These are phyloP conservation scores for Gortyna flavago DNA, from an alignment of 2,888 invertebrate genomes.

Conservation along the genomic window DNA sequence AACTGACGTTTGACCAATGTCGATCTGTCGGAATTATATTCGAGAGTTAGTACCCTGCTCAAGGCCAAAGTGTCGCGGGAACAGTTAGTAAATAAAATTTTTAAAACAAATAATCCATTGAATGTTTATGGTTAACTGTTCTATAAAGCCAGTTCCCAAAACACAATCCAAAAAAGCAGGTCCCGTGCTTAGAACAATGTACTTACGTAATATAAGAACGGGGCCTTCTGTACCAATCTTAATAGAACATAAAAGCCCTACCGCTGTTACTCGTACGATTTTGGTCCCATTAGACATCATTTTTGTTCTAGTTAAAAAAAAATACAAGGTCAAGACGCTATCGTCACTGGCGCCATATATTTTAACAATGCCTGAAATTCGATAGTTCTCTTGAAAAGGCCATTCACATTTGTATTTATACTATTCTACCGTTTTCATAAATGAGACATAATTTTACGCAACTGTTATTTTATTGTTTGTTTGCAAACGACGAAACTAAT, in stretches of 20 bases:
- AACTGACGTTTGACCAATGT: too few species aligned
- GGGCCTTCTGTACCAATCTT: conserved; percentile 41
- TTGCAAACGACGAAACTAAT: background rate
- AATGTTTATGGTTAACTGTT: background rate
- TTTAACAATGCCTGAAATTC: conserved; percentile 11
- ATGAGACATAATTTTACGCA: background rate
- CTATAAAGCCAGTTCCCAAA: background rate
- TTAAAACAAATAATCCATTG: background rate
- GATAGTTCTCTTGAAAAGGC: conserved; percentile 8
- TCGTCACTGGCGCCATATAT: conserved; percentile 3
- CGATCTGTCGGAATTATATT: too few species aligned
- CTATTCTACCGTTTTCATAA: background rate
- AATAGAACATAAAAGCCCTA: conserved; percentile 62
- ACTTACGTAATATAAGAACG: conserved; percentile 20
- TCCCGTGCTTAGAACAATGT: conserved; percentile 12
- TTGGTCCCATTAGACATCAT: conserved; percentile 56
- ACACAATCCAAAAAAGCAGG: background rate
- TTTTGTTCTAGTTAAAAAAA: conserved; percentile 41
- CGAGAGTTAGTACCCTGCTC: too few species aligned
- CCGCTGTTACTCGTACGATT: conserved; percentile 64
- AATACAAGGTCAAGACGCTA: conserved; percentile 34
- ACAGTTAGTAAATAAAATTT: background rate
- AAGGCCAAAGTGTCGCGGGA: too few species aligned
- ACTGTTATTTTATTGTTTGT: background rate
- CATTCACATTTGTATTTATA: background rate